Evolutionary conservation across 2,113 vertebrate species (phyloP).

Genomic region (Aepyceros melampus): DNA sequence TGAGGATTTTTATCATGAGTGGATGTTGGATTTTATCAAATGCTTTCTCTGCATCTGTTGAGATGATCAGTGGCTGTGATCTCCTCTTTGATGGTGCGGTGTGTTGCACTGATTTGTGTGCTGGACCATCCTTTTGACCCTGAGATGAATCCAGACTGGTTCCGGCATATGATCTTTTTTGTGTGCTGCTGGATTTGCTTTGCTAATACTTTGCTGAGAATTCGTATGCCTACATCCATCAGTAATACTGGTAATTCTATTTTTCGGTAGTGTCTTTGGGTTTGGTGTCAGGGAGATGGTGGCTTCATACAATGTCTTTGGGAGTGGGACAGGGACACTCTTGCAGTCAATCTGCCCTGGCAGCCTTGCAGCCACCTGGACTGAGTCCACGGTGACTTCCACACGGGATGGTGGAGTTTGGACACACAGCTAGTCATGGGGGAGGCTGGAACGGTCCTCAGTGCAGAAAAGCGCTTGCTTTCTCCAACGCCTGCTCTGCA

Average conservation of each 20-base stretch:
- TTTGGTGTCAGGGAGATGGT: not conserved
- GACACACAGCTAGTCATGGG: fast-evolving
- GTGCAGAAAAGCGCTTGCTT: not conserved
- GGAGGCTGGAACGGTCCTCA: not conserved
- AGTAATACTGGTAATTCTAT: fast-evolving
- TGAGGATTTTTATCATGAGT: not conserved
- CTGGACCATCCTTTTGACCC: not conserved
- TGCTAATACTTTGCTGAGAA: not conserved
- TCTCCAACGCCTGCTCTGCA: not conserved
- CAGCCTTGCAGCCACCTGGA: not conserved
- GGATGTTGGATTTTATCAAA: not conserved
- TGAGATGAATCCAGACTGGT: not conserved
- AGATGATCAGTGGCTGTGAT: not conserved
- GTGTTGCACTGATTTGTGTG: not conserved
- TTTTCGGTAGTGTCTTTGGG: not conserved
- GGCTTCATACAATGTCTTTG: not conserved
- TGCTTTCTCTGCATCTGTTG: not conserved
- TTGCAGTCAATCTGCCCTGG: not conserved
- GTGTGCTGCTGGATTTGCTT: not conserved
- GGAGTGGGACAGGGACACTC: not conserved
- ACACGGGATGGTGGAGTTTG: not conserved
- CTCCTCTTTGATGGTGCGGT: not conserved
- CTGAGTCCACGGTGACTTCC: fast-evolving
- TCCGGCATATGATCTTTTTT: not conserved
- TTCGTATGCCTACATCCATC: not conserved